Percentiles rank a stretch among this genome's conserved stretches.
Evolutionary conservation across 1,140 invertebrate species (phyloP).

Genomic region (Diorhabda carinulata): DNA sequence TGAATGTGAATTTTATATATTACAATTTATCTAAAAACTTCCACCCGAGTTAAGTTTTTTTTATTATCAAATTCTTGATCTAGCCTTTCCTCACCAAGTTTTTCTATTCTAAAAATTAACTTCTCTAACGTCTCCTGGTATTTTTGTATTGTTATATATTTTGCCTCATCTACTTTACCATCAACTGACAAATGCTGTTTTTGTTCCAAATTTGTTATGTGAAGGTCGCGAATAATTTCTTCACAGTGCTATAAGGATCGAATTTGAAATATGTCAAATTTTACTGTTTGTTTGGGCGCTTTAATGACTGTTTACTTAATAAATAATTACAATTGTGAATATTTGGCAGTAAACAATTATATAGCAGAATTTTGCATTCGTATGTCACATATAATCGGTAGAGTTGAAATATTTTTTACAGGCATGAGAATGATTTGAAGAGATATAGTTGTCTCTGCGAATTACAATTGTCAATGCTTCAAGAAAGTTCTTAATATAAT

Average conservation of each 20-base stretch:
- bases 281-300: too few species aligned
- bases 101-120: slow-evolving; percentile 41
- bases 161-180: slow-evolving; percentile 67
- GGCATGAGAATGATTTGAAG: too few species aligned
- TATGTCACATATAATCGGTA: too few species aligned
- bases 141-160: slow-evolving; percentile 64
- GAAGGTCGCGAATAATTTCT: slow-evolving; percentile 67
- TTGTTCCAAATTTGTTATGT: slow-evolving; percentile 67
- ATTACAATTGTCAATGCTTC: too few species aligned
- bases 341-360: too few species aligned
- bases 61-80: slow-evolving; percentile 36
- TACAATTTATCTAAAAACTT: not conserved
- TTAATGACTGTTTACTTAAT: too few species aligned
- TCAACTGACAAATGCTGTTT: slow-evolving; percentile 76
- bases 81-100: slow-evolving; percentile 35
- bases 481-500: too few species aligned
- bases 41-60: slow-evolving; percentile 35
- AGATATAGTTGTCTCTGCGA: too few species aligned
- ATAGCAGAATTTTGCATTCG: too few species aligned
- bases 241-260: slow-evolving; percentile 64
- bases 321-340: too few species aligned
- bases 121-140: slow-evolving; percentile 56
- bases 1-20: not conserved
- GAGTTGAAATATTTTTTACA: too few species aligned
- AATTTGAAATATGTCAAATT: not conserved